Percentiles rank a stretch among this genome's conserved stretches.
phyloP scores from a whole-genome alignment of 2,888 invertebrate species.

The Caenorhabditis sinica region DNA sequence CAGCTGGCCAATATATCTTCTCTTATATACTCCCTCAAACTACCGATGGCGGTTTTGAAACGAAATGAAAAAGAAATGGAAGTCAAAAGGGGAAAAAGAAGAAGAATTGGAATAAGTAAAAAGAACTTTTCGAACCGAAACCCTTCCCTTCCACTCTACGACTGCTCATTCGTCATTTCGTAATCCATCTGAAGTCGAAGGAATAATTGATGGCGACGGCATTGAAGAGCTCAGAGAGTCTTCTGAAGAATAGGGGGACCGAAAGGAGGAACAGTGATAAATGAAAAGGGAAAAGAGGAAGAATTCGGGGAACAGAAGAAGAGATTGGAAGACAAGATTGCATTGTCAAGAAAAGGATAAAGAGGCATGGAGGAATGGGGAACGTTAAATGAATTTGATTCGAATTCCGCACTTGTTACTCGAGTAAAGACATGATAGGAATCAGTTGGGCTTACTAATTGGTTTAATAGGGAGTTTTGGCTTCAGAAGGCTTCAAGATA shows the following conservation, averaged over 20 bases:
- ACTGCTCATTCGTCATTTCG: slow-evolving; percentile 58
- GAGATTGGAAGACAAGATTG: slow-evolving; percentile 52
- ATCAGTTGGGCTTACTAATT: neutral
- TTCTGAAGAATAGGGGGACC: no score
- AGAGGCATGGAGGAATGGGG: slow-evolving; percentile 29
- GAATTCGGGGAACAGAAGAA: slow-evolving; percentile 7
- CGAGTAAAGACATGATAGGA: neutral
- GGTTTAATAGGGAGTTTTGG: neutral
- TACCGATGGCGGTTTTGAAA: slow-evolving; percentile 3
- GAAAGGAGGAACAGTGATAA: slow-evolving; percentile 48
- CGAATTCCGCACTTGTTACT: slow-evolving; percentile 24
- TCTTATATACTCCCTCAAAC: neutral
- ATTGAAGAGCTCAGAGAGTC: slow-evolving; percentile 3
- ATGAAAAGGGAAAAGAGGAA: slow-evolving; percentile 34
- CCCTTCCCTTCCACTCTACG: neutral
- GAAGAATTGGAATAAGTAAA: slow-evolving; percentile 5
- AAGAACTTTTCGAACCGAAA: neutral
- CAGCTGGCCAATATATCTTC: slow-evolving; percentile 26
- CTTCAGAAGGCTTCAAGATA: no score
- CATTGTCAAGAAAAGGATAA: neutral
- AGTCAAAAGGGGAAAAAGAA: no score
- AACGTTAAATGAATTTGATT: slow-evolving; percentile 42
- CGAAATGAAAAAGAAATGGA: slow-evolving; percentile 8
- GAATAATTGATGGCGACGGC: slow-evolving; percentile 55
- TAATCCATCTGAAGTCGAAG: slow-evolving; percentile 57